phyloP scores from a whole-genome alignment of 2,797 vertebrate genomes.

The Apodemus agrarius region DNA sequence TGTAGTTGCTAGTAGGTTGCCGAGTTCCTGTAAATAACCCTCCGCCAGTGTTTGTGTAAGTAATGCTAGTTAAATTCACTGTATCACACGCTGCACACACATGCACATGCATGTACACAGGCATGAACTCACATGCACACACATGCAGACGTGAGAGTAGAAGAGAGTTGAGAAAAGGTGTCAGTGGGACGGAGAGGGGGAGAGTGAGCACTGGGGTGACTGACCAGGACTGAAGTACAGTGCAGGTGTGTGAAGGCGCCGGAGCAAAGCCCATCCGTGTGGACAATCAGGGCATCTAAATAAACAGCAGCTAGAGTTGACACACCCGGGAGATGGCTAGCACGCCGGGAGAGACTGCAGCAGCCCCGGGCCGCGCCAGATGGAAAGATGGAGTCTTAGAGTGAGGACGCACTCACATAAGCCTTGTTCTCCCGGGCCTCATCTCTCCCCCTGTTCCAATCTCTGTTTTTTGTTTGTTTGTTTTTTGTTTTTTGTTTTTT shows the following conservation, averaged over 20 bases:
- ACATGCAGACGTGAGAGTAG: neutral
- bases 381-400: neutral
- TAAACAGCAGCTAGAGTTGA: neutral
- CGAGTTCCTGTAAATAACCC: neutral
- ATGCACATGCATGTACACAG: neutral
- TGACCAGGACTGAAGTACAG: neutral
- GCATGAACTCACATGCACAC: neutral
- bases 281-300: neutral
- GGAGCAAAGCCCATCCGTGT: neutral
- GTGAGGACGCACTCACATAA: neutral
- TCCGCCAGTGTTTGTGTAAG: neutral
- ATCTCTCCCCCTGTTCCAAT: too few relatives aligned
- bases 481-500: neutral
- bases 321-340: too few relatives aligned
- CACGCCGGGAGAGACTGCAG: neutral
- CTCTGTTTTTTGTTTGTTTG: neutral
- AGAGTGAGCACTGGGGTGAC: too few relatives aligned
- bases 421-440: neutral
- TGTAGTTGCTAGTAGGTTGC: neutral
- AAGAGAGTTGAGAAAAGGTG: neutral
- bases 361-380: neutral
- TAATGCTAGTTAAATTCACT: neutral
- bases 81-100: neutral
- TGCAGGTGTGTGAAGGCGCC: too few relatives aligned
- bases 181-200: neutral